Conservation (phyloP, 2,113 vertebrate species). For the Narcine bancroftii region DNA sequence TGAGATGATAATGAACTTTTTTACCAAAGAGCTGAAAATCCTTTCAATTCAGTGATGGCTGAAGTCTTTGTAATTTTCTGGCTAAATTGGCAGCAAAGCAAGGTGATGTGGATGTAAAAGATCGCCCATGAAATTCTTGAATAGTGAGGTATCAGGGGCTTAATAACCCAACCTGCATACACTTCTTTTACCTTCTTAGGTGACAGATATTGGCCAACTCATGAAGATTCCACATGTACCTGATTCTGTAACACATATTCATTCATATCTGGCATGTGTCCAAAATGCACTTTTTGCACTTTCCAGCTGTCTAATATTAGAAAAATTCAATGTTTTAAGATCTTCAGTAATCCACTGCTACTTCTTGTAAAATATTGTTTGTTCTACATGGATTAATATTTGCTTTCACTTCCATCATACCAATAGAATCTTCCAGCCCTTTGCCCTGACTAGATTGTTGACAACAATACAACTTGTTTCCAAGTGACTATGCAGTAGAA, state of each 20-base stretch:
- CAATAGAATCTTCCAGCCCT: background rate
- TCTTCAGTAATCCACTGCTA: background rate
- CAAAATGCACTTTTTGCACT: background rate
- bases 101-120: no score
- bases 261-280: no score
- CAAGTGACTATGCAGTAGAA: background rate
- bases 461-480: background rate
- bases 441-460: background rate
- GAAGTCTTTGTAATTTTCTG: no score
- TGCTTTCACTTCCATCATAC: background rate
- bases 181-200: background rate
- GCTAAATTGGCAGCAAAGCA: no score
- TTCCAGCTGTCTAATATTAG: background rate
- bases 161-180: no score
- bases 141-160: no score
- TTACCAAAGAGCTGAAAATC: no score
- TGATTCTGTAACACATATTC: background rate
- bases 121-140: no score
- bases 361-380: background rate
- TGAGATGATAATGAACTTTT: no score
- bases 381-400: background rate
- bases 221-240: background rate
- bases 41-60: no score
- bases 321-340: background rate
- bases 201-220: background rate